Base-by-base conservation (phyloP, 2,113 vertebrate species). In the Upupa epops region DNA sequence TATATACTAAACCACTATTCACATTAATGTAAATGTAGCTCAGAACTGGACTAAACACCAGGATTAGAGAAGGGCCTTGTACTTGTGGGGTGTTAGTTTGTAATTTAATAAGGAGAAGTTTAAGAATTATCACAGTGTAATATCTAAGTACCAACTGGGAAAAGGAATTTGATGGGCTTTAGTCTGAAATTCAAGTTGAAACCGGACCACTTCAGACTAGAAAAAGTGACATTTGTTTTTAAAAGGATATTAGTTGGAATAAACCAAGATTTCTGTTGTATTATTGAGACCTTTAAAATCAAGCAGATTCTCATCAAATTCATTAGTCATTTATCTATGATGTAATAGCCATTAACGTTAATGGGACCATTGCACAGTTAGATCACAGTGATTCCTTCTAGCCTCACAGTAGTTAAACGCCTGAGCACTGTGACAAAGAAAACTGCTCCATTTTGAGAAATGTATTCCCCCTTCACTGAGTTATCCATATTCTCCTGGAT, bases 111-210 rank as follows among this genome's bases (percentile, higher is more conserved):
- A 86, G 59, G 7, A 34, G 6, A 40, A 80, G 20, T 26, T 72
- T 15, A 49, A 64, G 17, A 60, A 61, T 54, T 6, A n/a, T 13
- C 59, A 86, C 24, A 9, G 17, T 79, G 5, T 29, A 34, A 76
- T 49, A 21, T 89, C 11, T 28, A 59, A 55, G 18, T 40, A 76
- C 16, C 8, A 6, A 10, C 0, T 0, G 0, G 76, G 25, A 42
- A 83, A 51, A 72, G 26, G 48, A 58, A 83, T 79, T 79, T 65
- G 17, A 29, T 58, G n/a, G 17, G n/a, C 19, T 66, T 79, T 66
- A 48, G 22, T 58, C 64, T 76, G 36, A 74, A 11, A 34, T 68
- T 63, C 32, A 59, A 21, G 17, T 86, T 59, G 32, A 86, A 80
- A 72, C 4, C 0, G 0, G 15, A 42, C 17, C 32, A 7, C 34